Percentiles rank a stretch among this genome's conserved stretches.
phyloP scores from a whole-genome alignment of 2,113 vertebrate genomes.

The Alethe diademata region DNA sequence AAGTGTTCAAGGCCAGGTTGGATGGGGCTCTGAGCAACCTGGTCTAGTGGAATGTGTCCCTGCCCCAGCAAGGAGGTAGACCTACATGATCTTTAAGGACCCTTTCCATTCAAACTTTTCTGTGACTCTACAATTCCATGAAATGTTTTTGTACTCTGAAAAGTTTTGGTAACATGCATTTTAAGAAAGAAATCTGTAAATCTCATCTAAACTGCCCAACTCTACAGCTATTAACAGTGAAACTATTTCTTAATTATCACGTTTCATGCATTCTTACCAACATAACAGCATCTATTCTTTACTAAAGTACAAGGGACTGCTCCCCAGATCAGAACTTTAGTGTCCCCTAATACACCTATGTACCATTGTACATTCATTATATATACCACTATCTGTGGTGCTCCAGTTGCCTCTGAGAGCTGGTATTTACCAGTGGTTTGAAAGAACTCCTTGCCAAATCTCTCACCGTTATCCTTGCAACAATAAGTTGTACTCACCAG shows the following conservation, averaged over 20 bases:
- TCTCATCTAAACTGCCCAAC: background rate
- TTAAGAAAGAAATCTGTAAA: background rate
- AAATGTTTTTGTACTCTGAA: background rate
- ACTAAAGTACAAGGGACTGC: background rate
- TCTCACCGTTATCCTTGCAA: background rate
- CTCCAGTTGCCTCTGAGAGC: background rate
- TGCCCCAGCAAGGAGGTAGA: background rate
- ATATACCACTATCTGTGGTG: background rate
- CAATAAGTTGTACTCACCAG: background rate
- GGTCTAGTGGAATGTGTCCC: background rate
- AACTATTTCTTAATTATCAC: background rate
- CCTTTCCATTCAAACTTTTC: background rate
- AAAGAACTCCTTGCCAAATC: background rate
- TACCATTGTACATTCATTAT: background rate
- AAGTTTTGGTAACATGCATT: background rate
- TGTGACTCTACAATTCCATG: background rate
- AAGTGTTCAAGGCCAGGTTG: background rate
- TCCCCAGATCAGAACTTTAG: background rate
- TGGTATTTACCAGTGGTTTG: background rate
- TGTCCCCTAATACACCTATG: background rate
- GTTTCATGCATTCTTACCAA: background rate
- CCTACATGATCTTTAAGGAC: background rate
- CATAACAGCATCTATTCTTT: background rate
- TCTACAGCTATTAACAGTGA: background rate
- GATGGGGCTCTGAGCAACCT: background rate